A percentile compares a stretch with the other conserved stretches of the same genome.
Evolutionary conservation across 2,113 vertebrate genomes (phyloP).

Genomic region (Castor canadensis): DNA sequence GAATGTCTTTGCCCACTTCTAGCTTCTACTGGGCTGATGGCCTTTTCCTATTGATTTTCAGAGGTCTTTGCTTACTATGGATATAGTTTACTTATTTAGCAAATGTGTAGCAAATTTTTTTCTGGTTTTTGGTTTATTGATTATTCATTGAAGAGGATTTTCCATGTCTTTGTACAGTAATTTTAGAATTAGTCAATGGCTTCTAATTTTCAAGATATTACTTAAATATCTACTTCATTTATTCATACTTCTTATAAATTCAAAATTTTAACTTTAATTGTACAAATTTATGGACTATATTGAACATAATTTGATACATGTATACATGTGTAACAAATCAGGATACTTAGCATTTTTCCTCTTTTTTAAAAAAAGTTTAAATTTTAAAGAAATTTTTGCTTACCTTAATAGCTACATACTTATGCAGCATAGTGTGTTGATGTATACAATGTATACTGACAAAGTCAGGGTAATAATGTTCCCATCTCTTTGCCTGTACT

Average conservation of each 20-base stretch:
- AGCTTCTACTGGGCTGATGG: background rate
- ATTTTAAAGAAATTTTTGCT: too few species aligned
- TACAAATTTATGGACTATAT: background rate
- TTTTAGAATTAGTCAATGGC: background rate
- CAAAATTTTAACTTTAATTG: background rate
- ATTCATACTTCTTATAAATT: background rate
- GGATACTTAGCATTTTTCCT: background rate
- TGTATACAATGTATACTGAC: background rate
- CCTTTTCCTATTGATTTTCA: background rate
- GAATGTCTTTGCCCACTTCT: background rate
- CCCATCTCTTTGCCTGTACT: background rate
- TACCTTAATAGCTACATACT: background rate
- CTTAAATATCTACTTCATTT: background rate
- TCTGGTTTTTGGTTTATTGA: background rate
- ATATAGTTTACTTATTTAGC: background rate
- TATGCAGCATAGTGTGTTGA: background rate
- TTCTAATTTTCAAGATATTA: constrained; percentile 23
- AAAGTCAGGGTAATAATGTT: background rate
- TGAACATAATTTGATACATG: background rate
- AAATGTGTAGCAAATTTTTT: background rate
- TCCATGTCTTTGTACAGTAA: background rate
- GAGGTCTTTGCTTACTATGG: background rate
- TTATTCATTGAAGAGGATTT: too few species aligned
- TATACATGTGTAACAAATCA: background rate
- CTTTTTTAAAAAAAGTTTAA: too few species aligned